Percentiles rank a stretch among this genome's conserved stretches.
These are phyloP conservation scores for Heliothis virescens DNA, from an alignment of 1,140 invertebrate genomes.

Conservation along the genomic window DNA sequence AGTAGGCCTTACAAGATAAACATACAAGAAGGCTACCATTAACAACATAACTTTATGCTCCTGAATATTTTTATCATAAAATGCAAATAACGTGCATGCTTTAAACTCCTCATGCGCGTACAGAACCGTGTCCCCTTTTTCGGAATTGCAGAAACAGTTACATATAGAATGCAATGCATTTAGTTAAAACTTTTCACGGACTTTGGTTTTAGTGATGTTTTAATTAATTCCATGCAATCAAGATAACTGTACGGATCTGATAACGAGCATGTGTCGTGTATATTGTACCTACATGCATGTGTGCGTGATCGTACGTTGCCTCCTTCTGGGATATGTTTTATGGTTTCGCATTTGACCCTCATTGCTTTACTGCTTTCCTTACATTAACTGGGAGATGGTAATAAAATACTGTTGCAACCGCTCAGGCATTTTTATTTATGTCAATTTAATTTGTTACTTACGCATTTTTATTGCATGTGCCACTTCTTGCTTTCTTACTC, in stretches of 20 bases:
- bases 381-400: constrained; percentile 8
- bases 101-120: neutral
- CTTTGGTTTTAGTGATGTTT: constrained; percentile 50
- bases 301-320: constrained; percentile 11
- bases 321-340: constrained; percentile 42
- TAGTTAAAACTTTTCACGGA: constrained; percentile 45
- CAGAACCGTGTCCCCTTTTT: neutral
- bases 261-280: neutral
- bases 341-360: constrained; percentile 31
- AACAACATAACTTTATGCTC: neutral
- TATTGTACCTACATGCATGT: neutral
- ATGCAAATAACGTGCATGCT: neutral
- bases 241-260: constrained; percentile 47
- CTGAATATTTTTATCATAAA: neutral
- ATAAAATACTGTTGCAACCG: constrained; percentile 45
- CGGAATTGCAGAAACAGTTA: constrained; percentile 13
- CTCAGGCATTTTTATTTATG: constrained; percentile 33
- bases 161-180: constrained; percentile 6
- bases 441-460: constrained; percentile 44
- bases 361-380: constrained; percentile 30
- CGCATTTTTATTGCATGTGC: constrained; percentile 22
- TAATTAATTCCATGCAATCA: constrained; percentile 48
- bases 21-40: no score
- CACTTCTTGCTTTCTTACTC: constrained; percentile 26
- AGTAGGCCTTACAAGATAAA: no score